Base-by-base conservation (phyloP, 2,888 invertebrate genomes). In the Neuroscelio doddi region DNA sequence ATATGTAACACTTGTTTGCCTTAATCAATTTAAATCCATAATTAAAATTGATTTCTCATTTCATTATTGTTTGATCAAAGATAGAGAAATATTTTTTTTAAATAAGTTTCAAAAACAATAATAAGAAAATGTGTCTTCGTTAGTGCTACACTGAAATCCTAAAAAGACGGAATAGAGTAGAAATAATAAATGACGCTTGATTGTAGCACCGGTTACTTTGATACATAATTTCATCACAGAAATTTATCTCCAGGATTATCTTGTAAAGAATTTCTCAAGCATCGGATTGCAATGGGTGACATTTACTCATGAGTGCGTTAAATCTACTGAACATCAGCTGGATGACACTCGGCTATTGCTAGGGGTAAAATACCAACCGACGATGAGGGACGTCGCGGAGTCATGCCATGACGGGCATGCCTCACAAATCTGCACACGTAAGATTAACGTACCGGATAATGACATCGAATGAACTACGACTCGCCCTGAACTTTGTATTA, bases 391-490 rank as follows among this genome's bases (percentile, higher is more conserved):
- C 52, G 56, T 47, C 55, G 26, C 49, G 36, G 26, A 24, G 8
- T 17, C 29, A 12, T 30, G 47, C 26, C 27, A 32, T 30, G 45
- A 50, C 14, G 42, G 39, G 58, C 57, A 41, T 57, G 27, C 52
- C 50, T 56, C 50, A 15, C 38, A 56, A 64, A 69, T 59, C 52
- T 46, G 51, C 51, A 30, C 49, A 47, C 59, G 55, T 66, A 52
- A 73, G 73, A 73, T 75, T 71, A 76, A 76, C 71, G 71, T 71
- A 72, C 69, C 73, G 73, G 55, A 70, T 73, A 75, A 75, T 72
- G 69, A 69, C 50, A 41, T 38, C 42, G 53, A 56, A 55, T 34
- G 32, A 58, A 41, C 44, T 51, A 46, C 50, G 30, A 41, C 21
- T 21, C 21, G 21, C 3, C 21, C n/a, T n/a, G n/a, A 5, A 21